A percentile compares a stretch with the other conserved stretches of the same genome.
These are phyloP conservation scores for Rhopalosiphum maidis DNA, from an alignment of 1,140 invertebrate genomes.

Conservation along the genomic window DNA sequence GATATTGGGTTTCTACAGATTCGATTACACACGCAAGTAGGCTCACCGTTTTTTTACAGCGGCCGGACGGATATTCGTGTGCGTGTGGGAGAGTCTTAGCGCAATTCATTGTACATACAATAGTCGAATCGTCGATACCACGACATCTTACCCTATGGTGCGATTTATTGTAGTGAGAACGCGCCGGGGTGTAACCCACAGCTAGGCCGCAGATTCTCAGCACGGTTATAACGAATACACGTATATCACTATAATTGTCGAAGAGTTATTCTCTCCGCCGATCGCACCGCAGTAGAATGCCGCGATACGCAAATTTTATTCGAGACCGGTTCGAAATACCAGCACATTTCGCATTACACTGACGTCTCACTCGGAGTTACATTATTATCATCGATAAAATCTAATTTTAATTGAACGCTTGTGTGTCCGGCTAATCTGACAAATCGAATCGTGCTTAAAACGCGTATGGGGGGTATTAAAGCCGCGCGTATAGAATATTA, in stretches of 20 bases:
- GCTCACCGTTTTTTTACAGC: neutral
- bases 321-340: neutral
- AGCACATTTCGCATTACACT: neutral
- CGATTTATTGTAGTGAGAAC: neutral
- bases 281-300: neutral
- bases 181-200: neutral
- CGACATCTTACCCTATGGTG: neutral
- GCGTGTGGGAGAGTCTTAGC: neutral
- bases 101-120: neutral
- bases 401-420: neutral
- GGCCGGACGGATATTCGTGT: neutral
- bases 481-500: no score
- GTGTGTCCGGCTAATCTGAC: neutral
- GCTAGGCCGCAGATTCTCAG: neutral
- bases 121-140: neutral
- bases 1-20: neutral
- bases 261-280: neutral
- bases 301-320: neutral
- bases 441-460: neutral
- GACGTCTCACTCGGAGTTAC: neutral
- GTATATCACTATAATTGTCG: neutral
- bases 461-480: no score
- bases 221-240: neutral
- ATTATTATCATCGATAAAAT: neutral
- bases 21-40: neutral